A percentile compares a stretch with the other conserved stretches of the same genome.
Evolutionary conservation across 2,113 vertebrate genomes (phyloP).

Genomic region (Hirundichthys speculiger): DNA sequence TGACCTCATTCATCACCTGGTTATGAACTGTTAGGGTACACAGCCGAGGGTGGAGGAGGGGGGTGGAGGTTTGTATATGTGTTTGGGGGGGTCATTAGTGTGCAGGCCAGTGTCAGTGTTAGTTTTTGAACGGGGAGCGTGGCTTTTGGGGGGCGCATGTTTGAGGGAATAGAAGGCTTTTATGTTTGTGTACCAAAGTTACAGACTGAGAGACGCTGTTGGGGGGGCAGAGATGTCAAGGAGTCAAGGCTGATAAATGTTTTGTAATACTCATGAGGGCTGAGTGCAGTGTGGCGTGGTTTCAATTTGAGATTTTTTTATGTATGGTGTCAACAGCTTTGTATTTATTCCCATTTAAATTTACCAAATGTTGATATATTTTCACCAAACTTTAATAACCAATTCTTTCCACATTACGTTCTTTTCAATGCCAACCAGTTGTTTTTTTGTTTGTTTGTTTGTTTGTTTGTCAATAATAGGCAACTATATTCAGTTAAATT

Average conservation of each 20-base stretch:
- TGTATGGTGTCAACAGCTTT: too few relatives aligned
- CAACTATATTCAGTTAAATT: too few relatives aligned
- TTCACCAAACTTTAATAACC: too few relatives aligned
- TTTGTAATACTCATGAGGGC: conserved; percentile 55
- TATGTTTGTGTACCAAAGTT: conserved; percentile 59
- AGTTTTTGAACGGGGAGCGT: conserved; percentile 17
- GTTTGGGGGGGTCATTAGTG: conserved; percentile 53
- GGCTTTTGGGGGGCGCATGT: conserved; percentile 22
- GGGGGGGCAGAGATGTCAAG: conserved; percentile 61
- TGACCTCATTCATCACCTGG: conserved; percentile 74
- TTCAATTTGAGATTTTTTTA: conserved; percentile 60
- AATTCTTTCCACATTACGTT: too few relatives aligned
- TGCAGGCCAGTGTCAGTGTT: conserved; percentile 38
- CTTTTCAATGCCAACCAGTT: too few relatives aligned
- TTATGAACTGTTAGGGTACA: conserved; percentile 60
- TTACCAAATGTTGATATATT: too few relatives aligned
- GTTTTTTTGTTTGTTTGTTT: too few relatives aligned
- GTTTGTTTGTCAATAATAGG: too few relatives aligned
- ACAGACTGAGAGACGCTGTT: conserved; percentile 72
- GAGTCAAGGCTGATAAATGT: conserved; percentile 69
- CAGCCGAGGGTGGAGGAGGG: background rate
- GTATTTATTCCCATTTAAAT: too few relatives aligned
- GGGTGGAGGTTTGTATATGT: background rate
- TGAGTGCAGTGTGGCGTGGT: conserved; percentile 50
- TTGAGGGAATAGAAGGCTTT: conserved; percentile 45